Conservation (phyloP, 2,113 vertebrate species). For the Trochalopteron elliotii region DNA sequence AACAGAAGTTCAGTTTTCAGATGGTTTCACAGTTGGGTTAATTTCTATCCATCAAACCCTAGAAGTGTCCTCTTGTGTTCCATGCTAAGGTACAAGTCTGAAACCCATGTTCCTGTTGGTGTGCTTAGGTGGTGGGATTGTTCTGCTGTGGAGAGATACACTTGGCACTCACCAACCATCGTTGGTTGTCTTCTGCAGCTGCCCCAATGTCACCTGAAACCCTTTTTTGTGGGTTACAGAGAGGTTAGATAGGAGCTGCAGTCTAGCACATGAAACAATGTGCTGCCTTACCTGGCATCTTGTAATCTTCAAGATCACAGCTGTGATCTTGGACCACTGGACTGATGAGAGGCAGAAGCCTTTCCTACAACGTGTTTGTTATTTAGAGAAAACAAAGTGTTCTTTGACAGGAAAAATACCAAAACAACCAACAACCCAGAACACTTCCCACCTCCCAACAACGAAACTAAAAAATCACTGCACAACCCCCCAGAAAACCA, state of each 20-base stretch:
- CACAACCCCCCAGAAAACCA: fast-evolving
- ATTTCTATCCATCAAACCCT: background rate
- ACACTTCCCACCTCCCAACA: background rate
- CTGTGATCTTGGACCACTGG: background rate
- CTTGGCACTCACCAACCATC: background rate
- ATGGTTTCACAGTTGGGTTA: background rate
- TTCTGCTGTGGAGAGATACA: background rate
- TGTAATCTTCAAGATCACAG: background rate
- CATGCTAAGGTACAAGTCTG: background rate
- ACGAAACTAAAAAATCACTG: background rate
- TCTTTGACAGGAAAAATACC: background rate
- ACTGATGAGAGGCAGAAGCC: background rate
- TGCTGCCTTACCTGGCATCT: background rate
- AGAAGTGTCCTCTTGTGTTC: background rate
- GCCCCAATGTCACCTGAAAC: background rate
- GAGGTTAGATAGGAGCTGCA: background rate
- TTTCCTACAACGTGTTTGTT: background rate
- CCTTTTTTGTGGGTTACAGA: fast-evolving
- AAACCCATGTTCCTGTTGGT: background rate
- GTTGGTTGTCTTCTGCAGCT: background rate
- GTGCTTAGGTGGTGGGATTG: background rate
- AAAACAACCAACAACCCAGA: background rate
- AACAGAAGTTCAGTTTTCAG: background rate
- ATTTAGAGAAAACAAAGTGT: background rate
- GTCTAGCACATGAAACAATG: background rate